Evolutionary conservation across 1,140 invertebrate genomes (phyloP).

Genomic region (Halictus rubicundus): DNA sequence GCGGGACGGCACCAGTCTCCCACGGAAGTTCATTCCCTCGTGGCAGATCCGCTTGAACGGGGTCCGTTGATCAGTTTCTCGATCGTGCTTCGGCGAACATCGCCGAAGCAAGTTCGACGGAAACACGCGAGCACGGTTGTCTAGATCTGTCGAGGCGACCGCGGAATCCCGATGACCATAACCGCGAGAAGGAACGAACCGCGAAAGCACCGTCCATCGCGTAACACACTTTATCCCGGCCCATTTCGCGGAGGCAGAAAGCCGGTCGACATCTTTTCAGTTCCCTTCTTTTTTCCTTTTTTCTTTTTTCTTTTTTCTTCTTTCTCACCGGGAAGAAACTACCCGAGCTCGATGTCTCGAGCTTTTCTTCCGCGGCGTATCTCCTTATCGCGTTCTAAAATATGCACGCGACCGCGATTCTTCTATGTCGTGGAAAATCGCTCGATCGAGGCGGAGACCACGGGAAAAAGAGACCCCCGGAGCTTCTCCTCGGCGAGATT

Average conservation of each 20-base stretch:
- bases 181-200: conserved; percentile 15
- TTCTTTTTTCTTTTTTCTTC: no score
- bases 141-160: conserved; percentile 12
- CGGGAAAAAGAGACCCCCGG: no score
- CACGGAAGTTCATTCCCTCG: background rate
- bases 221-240: conserved; percentile 9
- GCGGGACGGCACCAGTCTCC: background rate
- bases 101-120: background rate
- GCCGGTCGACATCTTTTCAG: background rate
- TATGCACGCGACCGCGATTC: conserved; percentile 12
- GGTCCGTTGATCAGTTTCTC: conserved; percentile 1
- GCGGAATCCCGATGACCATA: conserved; percentile 21
- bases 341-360: background rate
- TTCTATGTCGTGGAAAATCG: conserved; percentile 13
- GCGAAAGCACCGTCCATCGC: background rate
- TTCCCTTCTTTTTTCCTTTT: no score
- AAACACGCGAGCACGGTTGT: background rate
- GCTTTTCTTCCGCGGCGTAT: background rate
- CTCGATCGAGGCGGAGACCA: background rate
- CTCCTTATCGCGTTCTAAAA: background rate
- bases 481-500: no score
- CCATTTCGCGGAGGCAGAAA: conserved; percentile 2
- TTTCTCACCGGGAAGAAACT: background rate
- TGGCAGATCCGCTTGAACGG: background rate
- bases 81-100: background rate